Base-by-base conservation (phyloP, 2,797 vertebrate genomes). In the Enteromius trimaculatus region DNA sequence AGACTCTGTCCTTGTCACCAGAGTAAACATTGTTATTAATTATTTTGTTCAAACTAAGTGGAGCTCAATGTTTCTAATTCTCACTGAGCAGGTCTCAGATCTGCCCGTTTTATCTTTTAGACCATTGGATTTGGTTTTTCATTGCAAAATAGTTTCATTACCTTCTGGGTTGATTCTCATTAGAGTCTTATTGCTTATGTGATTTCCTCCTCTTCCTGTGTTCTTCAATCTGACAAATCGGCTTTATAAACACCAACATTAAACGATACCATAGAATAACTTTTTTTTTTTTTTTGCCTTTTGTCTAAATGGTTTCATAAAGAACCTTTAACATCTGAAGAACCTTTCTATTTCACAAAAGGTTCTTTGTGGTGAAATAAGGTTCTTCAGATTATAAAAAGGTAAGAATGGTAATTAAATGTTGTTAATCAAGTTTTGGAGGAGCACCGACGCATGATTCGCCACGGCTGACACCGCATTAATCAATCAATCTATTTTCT, bases 1-100 rank as follows among this genome's bases (percentile, higher is more conserved):
- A 75, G 58, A 65, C 53, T 86, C 79, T 87, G 86, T 86, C 83
- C 83, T 89, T 86, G 84, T 88, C 83, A 53, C 77, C 34, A 80
- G 69, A n/a, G 42, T 34, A 74, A 77, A 69, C 70, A 19, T 72
- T 31, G 4, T 68, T 83, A 80, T 79, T 77, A 44, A 74, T 77
- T 72, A 44, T 51, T 84, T 77, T 79, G 21, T 83, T 81, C 65
- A 42, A 44, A 39, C 5, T 58, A 64, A 64, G 55, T 11, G 2
- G 31, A 69, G 53, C 17, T 53, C 8, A 31, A 29, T 23, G 31
- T 39, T 77, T 62, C 49, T 44, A 65, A 79, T 53, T 23, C 21
- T 74, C 29, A n/a, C 21, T 23, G 53, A 23, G 21, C 53, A 58
- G 9, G 23, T 26, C 29, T 39, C 4, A 19, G 7, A 39, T 55